Conservation (phyloP, 92 coral and sea anemone genomes). For the Palythoa caribaeorum region DNA sequence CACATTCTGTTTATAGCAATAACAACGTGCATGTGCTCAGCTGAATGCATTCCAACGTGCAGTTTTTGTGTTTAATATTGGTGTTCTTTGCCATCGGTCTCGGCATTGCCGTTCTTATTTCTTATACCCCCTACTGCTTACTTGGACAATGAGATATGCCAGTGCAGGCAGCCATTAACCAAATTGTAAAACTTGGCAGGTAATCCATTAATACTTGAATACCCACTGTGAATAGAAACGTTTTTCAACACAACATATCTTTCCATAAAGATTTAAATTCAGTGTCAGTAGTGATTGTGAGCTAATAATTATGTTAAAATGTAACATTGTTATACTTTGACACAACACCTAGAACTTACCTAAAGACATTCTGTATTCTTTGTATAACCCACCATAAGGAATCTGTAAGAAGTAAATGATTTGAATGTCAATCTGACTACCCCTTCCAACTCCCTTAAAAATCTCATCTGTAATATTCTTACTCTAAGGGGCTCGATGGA, state of each 20-base stretch:
- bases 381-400: conserved; percentile 36
- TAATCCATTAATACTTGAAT: conserved; percentile 14
- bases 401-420: background rate
- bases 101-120: too few species aligned
- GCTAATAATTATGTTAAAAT: background rate
- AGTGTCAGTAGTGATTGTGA: too few species aligned
- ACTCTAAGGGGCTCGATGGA: too few species aligned
- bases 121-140: background rate
- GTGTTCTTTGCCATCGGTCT: too few species aligned
- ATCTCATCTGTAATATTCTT: too few species aligned
- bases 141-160: conserved; percentile 49
- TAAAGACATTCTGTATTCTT: conserved; percentile 34
- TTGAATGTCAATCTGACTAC: background rate
- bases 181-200: conserved; percentile 33
- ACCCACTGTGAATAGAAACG: conserved; percentile 8
- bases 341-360: background rate
- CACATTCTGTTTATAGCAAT: too few species aligned
- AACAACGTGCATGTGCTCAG: too few species aligned
- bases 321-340: background rate
- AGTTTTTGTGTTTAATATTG: background rate
- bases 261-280: too few species aligned
- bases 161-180: conserved; percentile 23
- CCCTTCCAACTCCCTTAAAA: too few species aligned
- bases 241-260: background rate
- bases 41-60: background rate